These are phyloP conservation scores for Engystomops pustulosus DNA, from an alignment of 2,113 vertebrate genomes.

Conservation along the genomic window DNA sequence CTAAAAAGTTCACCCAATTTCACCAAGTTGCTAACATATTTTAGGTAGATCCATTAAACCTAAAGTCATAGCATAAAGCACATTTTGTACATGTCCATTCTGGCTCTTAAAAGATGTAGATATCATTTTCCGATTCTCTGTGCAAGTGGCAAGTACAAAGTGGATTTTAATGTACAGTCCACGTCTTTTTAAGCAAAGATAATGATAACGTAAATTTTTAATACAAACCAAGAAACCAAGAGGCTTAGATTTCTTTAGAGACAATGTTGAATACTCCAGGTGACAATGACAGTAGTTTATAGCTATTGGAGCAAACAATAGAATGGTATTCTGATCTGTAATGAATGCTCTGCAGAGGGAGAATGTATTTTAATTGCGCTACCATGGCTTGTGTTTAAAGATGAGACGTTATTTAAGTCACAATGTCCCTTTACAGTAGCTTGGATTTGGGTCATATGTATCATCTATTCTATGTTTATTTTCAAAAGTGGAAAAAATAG, in stretches of 20 bases:
- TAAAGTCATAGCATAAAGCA: too few species aligned
- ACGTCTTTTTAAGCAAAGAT: not conserved
- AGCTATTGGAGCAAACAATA: not conserved
- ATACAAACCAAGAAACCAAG: not conserved
- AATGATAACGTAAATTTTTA: not conserved
- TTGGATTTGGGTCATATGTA: not conserved
- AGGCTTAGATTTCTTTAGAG: slow-evolving; percentile 11
- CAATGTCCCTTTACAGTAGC: not conserved
- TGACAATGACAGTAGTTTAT: slow-evolving; percentile 11
- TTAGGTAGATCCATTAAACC: too few species aligned
- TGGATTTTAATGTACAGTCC: not conserved
- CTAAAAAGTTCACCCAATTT: too few species aligned
- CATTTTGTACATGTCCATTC: too few species aligned
- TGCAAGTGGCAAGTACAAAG: too few species aligned
- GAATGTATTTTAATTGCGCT: not conserved
- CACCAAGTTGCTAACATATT: too few species aligned
- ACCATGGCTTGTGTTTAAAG: not conserved
- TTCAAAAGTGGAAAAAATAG: too few species aligned
- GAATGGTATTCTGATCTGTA: slow-evolving; percentile 28
- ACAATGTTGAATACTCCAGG: not conserved
- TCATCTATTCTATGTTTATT: too few species aligned
- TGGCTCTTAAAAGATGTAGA: too few species aligned
- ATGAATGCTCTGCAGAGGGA: not conserved
- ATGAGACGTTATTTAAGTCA: not conserved
- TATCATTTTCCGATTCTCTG: too few species aligned